Evolutionary conservation across 2,797 vertebrate species (phyloP).

Genomic region (Cygnus olor): DNA sequence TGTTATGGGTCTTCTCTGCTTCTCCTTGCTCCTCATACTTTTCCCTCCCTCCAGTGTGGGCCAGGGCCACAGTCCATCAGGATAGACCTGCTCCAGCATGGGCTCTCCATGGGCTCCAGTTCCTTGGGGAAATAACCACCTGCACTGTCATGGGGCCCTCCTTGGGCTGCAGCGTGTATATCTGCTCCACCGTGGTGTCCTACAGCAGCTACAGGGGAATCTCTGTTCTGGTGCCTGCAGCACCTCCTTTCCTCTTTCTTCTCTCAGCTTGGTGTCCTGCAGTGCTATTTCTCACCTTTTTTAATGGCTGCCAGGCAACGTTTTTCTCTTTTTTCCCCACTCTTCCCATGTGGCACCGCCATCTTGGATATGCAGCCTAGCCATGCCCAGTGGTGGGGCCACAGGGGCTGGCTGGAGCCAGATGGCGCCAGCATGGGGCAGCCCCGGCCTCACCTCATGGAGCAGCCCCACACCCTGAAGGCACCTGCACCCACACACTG

Average conservation of each 20-base stretch:
- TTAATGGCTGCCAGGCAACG: not conserved
- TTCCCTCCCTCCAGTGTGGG: not conserved
- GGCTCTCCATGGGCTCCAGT: no score
- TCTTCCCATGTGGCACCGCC: rapidly evolving
- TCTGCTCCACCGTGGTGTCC: not conserved
- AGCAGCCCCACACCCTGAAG: rapidly evolving
- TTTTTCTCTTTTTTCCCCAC: not conserved
- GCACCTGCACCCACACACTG: rapidly evolving
- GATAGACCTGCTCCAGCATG: not conserved
- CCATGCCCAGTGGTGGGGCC: not conserved
- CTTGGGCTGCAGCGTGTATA: not conserved
- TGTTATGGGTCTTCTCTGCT: not conserved
- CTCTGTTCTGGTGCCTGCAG: not conserved
- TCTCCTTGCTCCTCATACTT: not conserved
- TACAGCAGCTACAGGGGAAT: not conserved
- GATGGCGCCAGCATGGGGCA: not conserved
- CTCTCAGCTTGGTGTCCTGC: not conserved
- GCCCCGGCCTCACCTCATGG: not conserved
- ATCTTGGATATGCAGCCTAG: rapidly evolving
- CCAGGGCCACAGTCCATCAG: not conserved
- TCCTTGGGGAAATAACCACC: not conserved
- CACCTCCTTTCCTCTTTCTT: not conserved
- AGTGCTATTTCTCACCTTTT: not conserved
- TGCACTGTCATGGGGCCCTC: rapidly evolving
- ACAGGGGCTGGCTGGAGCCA: no score